Evolutionary conservation across 1,140 invertebrate genomes (phyloP).

Genomic region (Diplogasteroides magnus): DNA sequence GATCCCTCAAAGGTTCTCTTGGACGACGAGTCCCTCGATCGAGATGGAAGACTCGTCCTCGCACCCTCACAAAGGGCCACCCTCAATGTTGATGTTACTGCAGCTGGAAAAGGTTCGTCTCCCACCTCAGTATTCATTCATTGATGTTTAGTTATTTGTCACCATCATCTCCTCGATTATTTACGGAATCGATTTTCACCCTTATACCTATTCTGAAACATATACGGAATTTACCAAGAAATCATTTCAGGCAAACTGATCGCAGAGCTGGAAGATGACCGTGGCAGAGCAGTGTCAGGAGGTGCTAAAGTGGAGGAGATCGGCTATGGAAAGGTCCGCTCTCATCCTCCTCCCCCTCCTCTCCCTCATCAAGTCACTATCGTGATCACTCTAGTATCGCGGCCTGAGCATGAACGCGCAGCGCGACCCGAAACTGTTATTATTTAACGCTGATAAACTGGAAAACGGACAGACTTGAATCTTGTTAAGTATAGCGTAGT

Average conservation of each 20-base stretch:
- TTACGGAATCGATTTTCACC: too few species aligned
- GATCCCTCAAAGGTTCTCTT: constrained; percentile 66
- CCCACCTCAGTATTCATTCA: too few species aligned
- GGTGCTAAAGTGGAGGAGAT: not conserved
- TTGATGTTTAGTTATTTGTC: too few species aligned
- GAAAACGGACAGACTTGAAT: too few species aligned
- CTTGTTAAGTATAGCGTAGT: too few species aligned
- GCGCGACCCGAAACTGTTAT: too few species aligned
- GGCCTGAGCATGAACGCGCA: too few species aligned
- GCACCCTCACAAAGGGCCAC: constrained; percentile 61
- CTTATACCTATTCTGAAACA: too few species aligned
- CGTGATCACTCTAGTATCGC: too few species aligned
- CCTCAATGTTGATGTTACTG: constrained; percentile 64
- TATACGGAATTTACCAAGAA: not conserved
- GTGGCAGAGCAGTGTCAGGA: constrained; percentile 56
- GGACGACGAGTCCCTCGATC: constrained; percentile 65
- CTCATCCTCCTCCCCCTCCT: not conserved
- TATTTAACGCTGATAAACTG: too few species aligned
- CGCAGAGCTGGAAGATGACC: constrained; percentile 68
- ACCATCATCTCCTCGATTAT: too few species aligned
- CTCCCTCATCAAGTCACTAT: not conserved
- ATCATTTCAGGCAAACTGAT: constrained; percentile 61
- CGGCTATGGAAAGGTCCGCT: not conserved
- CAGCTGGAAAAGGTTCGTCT: constrained; percentile 69
- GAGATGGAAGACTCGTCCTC: constrained; percentile 56